Conservation (phyloP, 2,113 vertebrate species). For the Garra rufa region DNA sequence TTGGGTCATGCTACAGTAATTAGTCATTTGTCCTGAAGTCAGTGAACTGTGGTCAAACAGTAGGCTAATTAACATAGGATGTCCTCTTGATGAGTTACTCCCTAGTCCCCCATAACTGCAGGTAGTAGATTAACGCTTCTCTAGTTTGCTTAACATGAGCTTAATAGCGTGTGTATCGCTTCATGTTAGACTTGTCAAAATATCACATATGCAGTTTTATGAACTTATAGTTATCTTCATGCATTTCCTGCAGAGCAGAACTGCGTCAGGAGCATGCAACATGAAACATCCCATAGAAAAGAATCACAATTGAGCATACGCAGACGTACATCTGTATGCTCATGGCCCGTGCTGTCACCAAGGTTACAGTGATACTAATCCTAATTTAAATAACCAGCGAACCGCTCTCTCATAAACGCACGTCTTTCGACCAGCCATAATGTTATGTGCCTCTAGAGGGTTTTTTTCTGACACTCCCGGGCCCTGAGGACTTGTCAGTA, state of each 20-base stretch:
- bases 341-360: constrained; percentile 53
- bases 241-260: not conserved
- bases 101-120: not conserved
- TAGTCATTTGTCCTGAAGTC: constrained; percentile 23
- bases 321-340: not conserved
- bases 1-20: constrained; percentile 47
- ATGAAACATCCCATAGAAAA: not conserved
- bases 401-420: constrained; percentile 25
- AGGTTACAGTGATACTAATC: constrained; percentile 52
- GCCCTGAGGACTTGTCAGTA: constrained; percentile 28
- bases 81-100: not conserved
- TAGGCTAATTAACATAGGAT: not conserved
- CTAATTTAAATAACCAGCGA: constrained; percentile 54
- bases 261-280: not conserved
- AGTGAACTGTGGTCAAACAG: constrained; percentile 33
- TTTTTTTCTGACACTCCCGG: not conserved
- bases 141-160: not conserved
- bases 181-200: not conserved
- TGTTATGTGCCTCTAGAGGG: constrained; percentile 43
- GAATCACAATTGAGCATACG: not conserved
- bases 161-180: not conserved
- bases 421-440: constrained; percentile 15
- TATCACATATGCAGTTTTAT: not conserved
- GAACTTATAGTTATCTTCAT: not conserved
- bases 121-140: not conserved